phyloP scores from a whole-genome alignment of 2,797 vertebrate species.

The Gymnopithys bicolor region DNA sequence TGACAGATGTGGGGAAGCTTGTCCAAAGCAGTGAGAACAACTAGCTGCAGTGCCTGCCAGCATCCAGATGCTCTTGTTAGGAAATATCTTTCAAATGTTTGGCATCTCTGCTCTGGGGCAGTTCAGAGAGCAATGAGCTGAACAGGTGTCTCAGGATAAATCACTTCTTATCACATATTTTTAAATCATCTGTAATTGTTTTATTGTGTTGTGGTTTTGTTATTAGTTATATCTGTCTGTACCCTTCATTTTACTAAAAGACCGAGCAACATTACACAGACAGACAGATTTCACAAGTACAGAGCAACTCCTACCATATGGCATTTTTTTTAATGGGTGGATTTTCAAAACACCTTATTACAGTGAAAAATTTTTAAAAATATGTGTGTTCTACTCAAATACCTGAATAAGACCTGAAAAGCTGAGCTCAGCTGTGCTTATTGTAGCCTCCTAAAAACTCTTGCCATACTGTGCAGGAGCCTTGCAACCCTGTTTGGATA shows the following conservation, averaged over 20 bases:
- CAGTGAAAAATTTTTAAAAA: background rate
- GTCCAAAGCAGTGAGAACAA: background rate
- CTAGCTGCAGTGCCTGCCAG: slow-evolving; percentile 10
- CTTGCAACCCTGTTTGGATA: background rate
- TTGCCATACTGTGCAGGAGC: background rate
- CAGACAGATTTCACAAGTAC: background rate
- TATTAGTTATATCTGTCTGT: background rate
- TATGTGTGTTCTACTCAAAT: background rate
- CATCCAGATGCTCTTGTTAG: slow-evolving; percentile 3
- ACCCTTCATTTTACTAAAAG: background rate
- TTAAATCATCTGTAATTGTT: background rate
- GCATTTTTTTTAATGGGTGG: background rate
- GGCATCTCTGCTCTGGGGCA: background rate
- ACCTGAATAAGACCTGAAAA: background rate
- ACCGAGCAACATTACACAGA: background rate
- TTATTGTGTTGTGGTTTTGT: background rate
- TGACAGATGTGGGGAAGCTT: slow-evolving; percentile 36
- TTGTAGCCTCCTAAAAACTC: background rate
- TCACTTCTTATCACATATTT: background rate
- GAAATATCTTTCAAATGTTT: slow-evolving; percentile 26
- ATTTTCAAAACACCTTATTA: background rate
- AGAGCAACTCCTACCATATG: background rate
- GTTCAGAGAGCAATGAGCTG: background rate
- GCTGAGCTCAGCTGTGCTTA: background rate
- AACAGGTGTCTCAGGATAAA: background rate